Conservation (phyloP, 2,888 invertebrate species). For the Lamellibrachia columna region DNA sequence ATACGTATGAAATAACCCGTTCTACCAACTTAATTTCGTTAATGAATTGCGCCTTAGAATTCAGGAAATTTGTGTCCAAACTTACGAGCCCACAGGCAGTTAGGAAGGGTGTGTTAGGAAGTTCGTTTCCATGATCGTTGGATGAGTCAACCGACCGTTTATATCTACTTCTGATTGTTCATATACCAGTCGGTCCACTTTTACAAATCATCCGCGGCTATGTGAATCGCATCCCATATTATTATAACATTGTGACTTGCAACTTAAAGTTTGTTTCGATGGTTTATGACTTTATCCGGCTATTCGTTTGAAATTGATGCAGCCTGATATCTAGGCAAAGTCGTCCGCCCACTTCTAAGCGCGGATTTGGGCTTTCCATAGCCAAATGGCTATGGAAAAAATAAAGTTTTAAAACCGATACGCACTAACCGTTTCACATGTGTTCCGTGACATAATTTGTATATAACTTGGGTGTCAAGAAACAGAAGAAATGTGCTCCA, state of each 20-base stretch:
- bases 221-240: neutral
- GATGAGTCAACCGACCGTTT: neutral
- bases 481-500: too few species aligned
- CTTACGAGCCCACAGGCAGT: neutral
- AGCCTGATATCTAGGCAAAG: neutral
- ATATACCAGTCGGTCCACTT: neutral
- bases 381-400: too few species aligned
- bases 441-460: too few species aligned
- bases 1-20: neutral
- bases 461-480: too few species aligned
- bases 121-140: neutral
- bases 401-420: too few species aligned
- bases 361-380: too few species aligned
- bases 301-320: neutral
- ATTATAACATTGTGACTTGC: neutral
- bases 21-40: conserved; percentile 18
- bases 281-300: neutral
- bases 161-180: neutral
- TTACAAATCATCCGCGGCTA: neutral
- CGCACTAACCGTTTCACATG: too few species aligned
- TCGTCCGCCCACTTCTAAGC: too few species aligned
- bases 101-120: neutral
- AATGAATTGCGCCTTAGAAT: neutral
- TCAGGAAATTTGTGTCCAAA: neutral
- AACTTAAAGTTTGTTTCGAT: neutral